A percentile compares a stretch with the other conserved stretches of the same genome.
phyloP scores from a whole-genome alignment of 1,140 invertebrate species.

The Camponotus pennsylvanicus region DNA sequence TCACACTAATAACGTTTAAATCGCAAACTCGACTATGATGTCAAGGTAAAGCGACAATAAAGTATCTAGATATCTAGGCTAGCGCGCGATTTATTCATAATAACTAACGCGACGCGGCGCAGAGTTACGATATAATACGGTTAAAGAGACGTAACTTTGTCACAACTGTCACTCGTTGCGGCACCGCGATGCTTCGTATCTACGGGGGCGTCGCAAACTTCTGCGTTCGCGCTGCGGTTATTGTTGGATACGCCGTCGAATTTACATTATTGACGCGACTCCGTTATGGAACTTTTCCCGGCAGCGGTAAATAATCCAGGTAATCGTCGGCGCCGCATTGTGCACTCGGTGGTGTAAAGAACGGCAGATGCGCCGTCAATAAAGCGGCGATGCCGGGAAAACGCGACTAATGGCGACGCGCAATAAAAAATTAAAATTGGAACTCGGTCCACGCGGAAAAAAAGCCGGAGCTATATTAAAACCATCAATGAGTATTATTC shows the following conservation, averaged over 20 bases:
- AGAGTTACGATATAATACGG: conserved; percentile 32
- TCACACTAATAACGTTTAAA: neutral
- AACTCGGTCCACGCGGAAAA: conserved; percentile 40
- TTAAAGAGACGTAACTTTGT: conserved; percentile 62
- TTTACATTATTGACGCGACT: conserved; percentile 70
- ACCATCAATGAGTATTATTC: conserved; percentile 34
- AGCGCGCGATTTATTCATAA: conserved; percentile 60
- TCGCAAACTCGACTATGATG: conserved; percentile 41
- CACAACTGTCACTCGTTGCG: conserved; percentile 67
- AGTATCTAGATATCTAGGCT: conserved; percentile 63
- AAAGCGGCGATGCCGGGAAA: conserved; percentile 37
- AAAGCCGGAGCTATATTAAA: conserved; percentile 51
- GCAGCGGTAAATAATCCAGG: conserved; percentile 54
- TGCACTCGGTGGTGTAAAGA: conserved; percentile 52
- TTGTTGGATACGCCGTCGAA: conserved; percentile 63
- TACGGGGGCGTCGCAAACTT: conserved; percentile 45
- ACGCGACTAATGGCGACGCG: conserved; percentile 50
- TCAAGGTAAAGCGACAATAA: conserved; percentile 58
- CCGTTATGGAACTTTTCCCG: conserved; percentile 57
- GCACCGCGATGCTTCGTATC: conserved; percentile 38
- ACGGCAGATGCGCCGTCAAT: conserved; percentile 63
- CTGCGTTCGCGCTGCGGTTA: conserved; percentile 59
- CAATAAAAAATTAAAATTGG: conserved; percentile 64
- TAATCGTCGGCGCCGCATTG: conserved; percentile 65
- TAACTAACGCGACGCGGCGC: conserved; percentile 33